Evolutionary conservation across 2,113 vertebrate species (phyloP).

Genomic region (Oreotrochilus melanogaster): DNA sequence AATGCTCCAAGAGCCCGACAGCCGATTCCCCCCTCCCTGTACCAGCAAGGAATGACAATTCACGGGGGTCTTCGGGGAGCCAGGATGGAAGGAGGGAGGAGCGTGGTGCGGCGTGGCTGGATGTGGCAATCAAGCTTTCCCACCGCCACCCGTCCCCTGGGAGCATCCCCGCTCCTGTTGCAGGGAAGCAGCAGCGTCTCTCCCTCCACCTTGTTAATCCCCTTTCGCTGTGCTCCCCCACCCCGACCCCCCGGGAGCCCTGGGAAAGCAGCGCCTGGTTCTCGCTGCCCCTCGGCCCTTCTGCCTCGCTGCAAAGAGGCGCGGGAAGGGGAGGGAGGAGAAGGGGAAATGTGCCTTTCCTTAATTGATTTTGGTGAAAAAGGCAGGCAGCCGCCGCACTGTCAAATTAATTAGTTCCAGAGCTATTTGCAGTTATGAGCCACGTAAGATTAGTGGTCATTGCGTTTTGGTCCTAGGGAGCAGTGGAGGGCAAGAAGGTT

Average conservation of each 20-base stretch:
- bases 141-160: slow-evolving; percentile 49
- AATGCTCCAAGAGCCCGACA: not conserved
- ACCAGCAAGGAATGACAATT: slow-evolving; percentile 54
- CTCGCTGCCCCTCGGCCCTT: not conserved
- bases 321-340: not conserved
- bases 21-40: not conserved
- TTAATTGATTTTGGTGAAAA: slow-evolving; percentile 62
- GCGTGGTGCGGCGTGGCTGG: slow-evolving; percentile 32
- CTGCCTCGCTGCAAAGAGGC: not conserved
- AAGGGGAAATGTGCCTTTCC: slow-evolving; percentile 31
- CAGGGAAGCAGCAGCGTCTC: not conserved
- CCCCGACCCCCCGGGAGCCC: slow-evolving; percentile 6
- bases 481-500: not conserved
- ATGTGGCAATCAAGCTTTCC: slow-evolving; percentile 74
- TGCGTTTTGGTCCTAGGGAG: not conserved
- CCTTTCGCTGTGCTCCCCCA: not conserved
- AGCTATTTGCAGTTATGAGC: slow-evolving; percentile 39
- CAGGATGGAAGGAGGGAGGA: not conserved
- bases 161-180: slow-evolving; percentile 32
- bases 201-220: slow-evolving; percentile 57
- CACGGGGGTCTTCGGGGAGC: slow-evolving; percentile 58
- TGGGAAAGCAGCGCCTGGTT: slow-evolving; percentile 56
- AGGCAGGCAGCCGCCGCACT: not conserved
- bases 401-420: slow-evolving; percentile 58
- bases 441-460: slow-evolving; percentile 1